A percentile compares a stretch with the other conserved stretches of the same genome.
These are phyloP conservation scores for Catalaphyllia jardinei DNA, from an alignment of 64 coral and sea anemone species.

Conservation along the genomic window DNA sequence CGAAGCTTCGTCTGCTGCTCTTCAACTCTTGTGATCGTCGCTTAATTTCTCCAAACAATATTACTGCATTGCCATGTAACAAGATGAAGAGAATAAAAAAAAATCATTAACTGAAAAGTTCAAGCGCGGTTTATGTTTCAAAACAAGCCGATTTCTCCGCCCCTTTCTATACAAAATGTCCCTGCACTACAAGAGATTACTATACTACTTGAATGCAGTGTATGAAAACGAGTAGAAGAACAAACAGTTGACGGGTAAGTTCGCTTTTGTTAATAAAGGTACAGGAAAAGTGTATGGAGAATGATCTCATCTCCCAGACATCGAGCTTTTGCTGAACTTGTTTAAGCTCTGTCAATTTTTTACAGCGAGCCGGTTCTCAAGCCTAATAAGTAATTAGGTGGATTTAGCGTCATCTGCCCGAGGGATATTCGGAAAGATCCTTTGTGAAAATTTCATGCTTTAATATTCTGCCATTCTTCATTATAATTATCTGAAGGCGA, in stretches of 20 bases:
- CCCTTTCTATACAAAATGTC: neutral
- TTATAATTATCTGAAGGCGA: neutral
- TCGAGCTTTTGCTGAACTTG: no score
- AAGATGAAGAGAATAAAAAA: neutral
- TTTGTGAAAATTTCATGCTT: neutral
- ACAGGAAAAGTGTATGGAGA: no score
- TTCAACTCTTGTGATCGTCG: neutral
- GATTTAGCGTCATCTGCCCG: neutral
- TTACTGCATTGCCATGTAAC: neutral
- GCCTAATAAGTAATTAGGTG: no score
- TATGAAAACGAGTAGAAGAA: neutral
- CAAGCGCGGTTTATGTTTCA: slow-evolving; percentile 15
- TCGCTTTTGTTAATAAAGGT: no score
- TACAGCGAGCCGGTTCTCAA: no score
- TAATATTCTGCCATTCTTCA: neutral
- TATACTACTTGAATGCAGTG: neutral
- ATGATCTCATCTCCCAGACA: no score
- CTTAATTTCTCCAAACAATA: neutral
- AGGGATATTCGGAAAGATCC: neutral
- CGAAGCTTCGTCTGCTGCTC: neutral
- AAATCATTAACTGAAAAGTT: neutral
- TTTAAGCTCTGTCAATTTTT: no score
- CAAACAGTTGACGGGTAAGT: no score
- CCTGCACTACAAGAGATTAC: neutral
- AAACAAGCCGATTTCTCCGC: neutral